Evolutionary conservation across 2,888 invertebrate genomes (phyloP).

Genomic region (Hipparchia sbordonii): DNA sequence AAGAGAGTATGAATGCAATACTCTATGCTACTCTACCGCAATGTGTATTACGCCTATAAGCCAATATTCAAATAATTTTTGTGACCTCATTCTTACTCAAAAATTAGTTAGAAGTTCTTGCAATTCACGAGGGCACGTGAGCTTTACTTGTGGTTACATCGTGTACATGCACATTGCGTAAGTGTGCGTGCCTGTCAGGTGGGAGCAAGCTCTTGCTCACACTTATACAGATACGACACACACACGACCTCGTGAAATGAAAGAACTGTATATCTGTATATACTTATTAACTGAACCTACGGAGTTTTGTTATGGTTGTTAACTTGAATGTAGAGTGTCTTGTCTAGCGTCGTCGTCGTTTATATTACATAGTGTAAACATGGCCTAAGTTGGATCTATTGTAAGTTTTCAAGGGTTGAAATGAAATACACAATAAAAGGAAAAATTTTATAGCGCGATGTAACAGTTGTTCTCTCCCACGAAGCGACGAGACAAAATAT

Average conservation of each 20-base stretch:
- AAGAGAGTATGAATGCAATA: too few species aligned
- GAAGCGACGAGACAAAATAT: conserved; percentile 18
- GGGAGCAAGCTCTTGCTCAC: too few species aligned
- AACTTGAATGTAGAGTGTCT: neutral
- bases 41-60: neutral
- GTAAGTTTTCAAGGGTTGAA: conserved; percentile 31
- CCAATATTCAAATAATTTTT: neutral
- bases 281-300: neutral
- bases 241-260: too few species aligned
- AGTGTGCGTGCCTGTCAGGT: too few species aligned
- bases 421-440: conserved; percentile 30
- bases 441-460: conserved; percentile 30
- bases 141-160: too few species aligned
- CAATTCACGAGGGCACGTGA: too few species aligned
- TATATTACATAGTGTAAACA: conserved; percentile 3
- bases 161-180: too few species aligned
- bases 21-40: neutral
- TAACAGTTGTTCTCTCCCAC: conserved; percentile 36
- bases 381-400: conserved; percentile 25
- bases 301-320: too few species aligned
- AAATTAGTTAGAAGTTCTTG: neutral
- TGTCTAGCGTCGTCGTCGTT: neutral
- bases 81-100: neutral
- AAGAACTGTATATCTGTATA: too few species aligned
- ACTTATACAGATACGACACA: too few species aligned